phyloP scores from a whole-genome alignment of 64 coral and sea anemone species.

The Actinia tenebrosa region DNA sequence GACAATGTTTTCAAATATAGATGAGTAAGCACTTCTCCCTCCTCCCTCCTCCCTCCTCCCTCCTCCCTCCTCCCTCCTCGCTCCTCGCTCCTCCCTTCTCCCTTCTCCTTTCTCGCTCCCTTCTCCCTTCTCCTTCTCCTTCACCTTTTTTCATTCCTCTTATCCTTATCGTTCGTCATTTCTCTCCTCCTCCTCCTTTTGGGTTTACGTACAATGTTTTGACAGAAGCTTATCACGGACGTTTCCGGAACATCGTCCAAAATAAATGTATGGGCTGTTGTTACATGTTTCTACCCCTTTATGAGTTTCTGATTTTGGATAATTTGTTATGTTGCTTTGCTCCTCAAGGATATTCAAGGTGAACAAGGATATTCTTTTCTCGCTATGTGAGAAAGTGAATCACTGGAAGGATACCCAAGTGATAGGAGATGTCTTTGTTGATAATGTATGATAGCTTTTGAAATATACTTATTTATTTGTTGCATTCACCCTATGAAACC shows the following conservation, averaged over 20 bases:
- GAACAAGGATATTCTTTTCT: slow-evolving; percentile 91
- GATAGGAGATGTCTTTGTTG: slow-evolving; percentile 77
- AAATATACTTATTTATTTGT: neutral
- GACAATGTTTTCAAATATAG: slow-evolving; percentile 69
- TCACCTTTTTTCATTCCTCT: no score
- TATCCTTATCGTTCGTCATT: no score
- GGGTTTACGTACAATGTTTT: no score
- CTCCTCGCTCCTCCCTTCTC: neutral
- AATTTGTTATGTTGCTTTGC: neutral
- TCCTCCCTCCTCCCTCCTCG: neutral
- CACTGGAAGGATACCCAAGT: slow-evolving; percentile 75
- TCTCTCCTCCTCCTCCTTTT: no score
- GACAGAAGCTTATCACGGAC: neutral
- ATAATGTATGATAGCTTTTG: slow-evolving; percentile 22
- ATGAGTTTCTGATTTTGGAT: no score
- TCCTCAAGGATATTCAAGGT: slow-evolving; percentile 52
- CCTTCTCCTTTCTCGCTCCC: neutral
- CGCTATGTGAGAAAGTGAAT: slow-evolving; percentile 67
- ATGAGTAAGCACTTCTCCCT: slow-evolving; percentile 54
- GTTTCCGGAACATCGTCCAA: no score
- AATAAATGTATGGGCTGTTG: no score
- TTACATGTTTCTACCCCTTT: no score
- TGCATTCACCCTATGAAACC: no score
- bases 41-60: neutral
- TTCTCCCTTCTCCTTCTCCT: neutral